Conservation (phyloP, 2,888 invertebrate species). For the Sphecodes monilicornis region DNA sequence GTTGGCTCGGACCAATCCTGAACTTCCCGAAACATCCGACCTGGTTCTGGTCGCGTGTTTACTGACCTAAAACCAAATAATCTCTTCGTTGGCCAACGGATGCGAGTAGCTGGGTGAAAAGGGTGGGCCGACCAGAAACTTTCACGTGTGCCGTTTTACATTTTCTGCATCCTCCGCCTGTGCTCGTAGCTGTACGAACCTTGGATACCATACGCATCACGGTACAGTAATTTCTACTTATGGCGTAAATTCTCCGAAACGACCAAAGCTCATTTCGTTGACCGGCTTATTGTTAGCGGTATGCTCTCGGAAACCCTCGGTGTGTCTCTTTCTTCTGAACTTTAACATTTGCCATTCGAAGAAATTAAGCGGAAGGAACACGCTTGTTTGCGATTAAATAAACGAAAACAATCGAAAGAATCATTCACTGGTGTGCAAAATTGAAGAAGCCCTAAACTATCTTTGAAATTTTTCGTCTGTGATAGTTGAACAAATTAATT, state of each 20-base stretch:
- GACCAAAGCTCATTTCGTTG: neutral
- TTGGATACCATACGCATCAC: slow-evolving; percentile 27
- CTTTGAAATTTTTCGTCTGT: too few species aligned
- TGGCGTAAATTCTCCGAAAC: slow-evolving; percentile 18
- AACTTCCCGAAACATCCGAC: slow-evolving; percentile 51
- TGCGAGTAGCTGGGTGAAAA: slow-evolving; percentile 35
- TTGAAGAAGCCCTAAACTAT: too few species aligned
- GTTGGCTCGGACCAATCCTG: slow-evolving; percentile 36
- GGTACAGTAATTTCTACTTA: slow-evolving; percentile 6
- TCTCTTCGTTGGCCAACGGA: slow-evolving; percentile 53
- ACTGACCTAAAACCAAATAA: slow-evolving; percentile 66
- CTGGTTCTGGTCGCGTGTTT: slow-evolving; percentile 52
- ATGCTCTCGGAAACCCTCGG: neutral
- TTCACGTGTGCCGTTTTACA: slow-evolving; percentile 38
- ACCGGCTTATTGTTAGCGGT: neutral
- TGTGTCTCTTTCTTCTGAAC: neutral
- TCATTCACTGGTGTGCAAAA: neutral
- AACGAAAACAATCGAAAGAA: neutral
- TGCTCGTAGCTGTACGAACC: slow-evolving; percentile 14
- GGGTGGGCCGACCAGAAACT: slow-evolving; percentile 44
- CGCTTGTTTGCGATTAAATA: neutral
- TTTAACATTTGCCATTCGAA: neutral
- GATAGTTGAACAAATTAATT: too few species aligned
- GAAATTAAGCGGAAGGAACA: neutral
- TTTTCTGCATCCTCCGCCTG: slow-evolving; percentile 30